Percentiles rank a stretch among this genome's conserved stretches.
phyloP scores from a whole-genome alignment of 2,888 invertebrate species.

The Heliconius erato region DNA sequence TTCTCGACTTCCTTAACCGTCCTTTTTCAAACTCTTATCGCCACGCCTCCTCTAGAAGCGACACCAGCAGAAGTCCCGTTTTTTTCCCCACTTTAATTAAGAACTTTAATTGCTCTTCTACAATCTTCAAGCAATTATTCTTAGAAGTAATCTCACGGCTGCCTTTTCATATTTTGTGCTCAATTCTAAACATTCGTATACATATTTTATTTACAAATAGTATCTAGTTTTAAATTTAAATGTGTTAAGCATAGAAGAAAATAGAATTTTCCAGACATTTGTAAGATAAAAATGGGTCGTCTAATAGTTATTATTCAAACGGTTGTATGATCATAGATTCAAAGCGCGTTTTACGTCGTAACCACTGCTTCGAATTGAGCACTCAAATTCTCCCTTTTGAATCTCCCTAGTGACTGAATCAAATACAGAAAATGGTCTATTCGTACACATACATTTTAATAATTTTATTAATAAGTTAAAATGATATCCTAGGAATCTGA shows the following conservation, averaged over 20 bases:
- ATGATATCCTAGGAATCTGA: background rate
- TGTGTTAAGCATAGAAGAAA: constrained; percentile 51
- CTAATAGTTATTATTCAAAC: constrained; percentile 84
- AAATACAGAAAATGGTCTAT: constrained; percentile 6
- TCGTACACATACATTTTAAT: background rate
- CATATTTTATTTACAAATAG: background rate
- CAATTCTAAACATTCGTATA: background rate
- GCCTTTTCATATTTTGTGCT: background rate
- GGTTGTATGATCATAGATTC: constrained; percentile 80
- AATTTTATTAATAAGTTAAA: background rate
- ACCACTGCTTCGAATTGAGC: constrained; percentile 59
- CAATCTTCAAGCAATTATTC: constrained; percentile 58
- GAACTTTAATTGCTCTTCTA: constrained; percentile 65
- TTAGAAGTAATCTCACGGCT: constrained; percentile 53
- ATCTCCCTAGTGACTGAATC: constrained; percentile 56
- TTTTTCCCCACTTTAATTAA: constrained; percentile 63
- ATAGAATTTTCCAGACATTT: constrained; percentile 72
- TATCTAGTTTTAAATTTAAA: background rate
- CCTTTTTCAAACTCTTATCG: constrained; percentile 51
- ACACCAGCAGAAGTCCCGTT: constrained; percentile 49
- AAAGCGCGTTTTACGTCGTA: constrained; percentile 70
- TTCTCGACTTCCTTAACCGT: constrained; percentile 35
- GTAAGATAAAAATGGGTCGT: constrained; percentile 77
- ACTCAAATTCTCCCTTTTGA: constrained; percentile 64
- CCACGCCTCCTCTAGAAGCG: constrained; percentile 50